Percentiles rank a stretch among this genome's conserved stretches.
Conservation (phyloP, 2,113 vertebrate species). For the Conger conger region DNA sequence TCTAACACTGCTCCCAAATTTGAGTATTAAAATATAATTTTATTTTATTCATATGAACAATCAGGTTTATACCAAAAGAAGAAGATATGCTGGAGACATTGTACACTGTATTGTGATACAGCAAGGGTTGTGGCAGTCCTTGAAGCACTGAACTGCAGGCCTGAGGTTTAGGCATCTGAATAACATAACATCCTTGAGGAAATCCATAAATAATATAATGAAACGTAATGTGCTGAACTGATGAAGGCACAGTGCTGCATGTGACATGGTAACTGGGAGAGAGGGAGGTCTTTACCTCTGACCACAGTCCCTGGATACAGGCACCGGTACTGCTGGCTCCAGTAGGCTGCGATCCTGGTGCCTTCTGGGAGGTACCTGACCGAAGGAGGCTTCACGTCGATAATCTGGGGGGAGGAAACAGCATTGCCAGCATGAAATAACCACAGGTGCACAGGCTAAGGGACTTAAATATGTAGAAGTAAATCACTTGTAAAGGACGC, state of each 20-base stretch:
- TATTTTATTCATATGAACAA: not conserved
- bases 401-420: conserved; percentile 74
- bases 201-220: not conserved
- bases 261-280: not conserved
- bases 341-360: conserved; percentile 93
- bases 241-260: not conserved
- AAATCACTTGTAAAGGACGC: not conserved
- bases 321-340: conserved; percentile 99
- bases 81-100: not conserved
- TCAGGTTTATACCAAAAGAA: too few relatives aligned
- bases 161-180: not conserved
- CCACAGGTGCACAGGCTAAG: not conserved
- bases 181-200: not conserved
- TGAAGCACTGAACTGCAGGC: not conserved
- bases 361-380: conserved; percentile 90
- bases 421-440: not conserved
- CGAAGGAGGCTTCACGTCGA: conserved; percentile 92
- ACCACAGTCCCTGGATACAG: conserved; percentile 95
- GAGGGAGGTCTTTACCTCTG: conserved; percentile 72
- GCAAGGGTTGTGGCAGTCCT: not conserved
- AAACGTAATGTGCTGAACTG: not conserved
- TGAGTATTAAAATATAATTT: not conserved
- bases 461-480: not conserved
- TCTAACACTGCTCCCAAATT: not conserved
- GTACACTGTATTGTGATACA: not conserved